Evolutionary conservation across 2,797 vertebrate genomes (phyloP).

Genomic region (Miichthys miiuy): DNA sequence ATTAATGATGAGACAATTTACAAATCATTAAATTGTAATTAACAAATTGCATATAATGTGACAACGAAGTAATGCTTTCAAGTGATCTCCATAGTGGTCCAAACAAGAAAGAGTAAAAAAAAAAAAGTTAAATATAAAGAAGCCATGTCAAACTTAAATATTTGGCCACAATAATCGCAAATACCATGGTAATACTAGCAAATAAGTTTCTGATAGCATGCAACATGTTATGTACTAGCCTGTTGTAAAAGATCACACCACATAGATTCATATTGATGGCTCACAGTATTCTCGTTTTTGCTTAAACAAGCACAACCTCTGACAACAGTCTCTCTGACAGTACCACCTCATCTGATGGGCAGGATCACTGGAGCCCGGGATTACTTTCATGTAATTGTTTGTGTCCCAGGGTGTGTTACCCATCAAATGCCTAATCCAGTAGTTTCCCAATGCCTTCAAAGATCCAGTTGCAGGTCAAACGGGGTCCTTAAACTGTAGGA

Average conservation of each 20-base stretch:
- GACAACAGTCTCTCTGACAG: constrained; percentile 34
- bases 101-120: constrained; percentile 36
- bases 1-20: constrained; percentile 71
- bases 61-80: constrained; percentile 60
- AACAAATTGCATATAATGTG: constrained; percentile 71
- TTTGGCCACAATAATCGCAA: constrained; percentile 51
- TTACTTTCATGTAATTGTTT: constrained; percentile 76
- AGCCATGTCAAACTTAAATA: constrained; percentile 58
- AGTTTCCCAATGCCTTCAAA: constrained; percentile 61
- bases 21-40: constrained; percentile 73
- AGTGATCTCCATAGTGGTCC: constrained; percentile 76
- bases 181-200: constrained; percentile 49
- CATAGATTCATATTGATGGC: constrained; percentile 55
- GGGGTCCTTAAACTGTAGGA: constrained; percentile 58
- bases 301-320: constrained; percentile 32
- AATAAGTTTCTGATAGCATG: constrained; percentile 51
- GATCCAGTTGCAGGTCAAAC: constrained; percentile 78
- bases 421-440: constrained; percentile 73
- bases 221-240: constrained; percentile 42
- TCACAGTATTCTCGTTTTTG: constrained; percentile 56
- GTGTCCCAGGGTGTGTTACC: constrained; percentile 70
- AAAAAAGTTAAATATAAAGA: constrained; percentile 57
- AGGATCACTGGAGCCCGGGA: constrained; percentile 60
- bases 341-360: constrained; percentile 47
- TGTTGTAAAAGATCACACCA: constrained; percentile 48